A percentile compares a stretch with the other conserved stretches of the same genome.
These are phyloP conservation scores for Terebella lapidaria DNA, from an alignment of 2,888 invertebrate species.

Conservation along the genomic window DNA sequence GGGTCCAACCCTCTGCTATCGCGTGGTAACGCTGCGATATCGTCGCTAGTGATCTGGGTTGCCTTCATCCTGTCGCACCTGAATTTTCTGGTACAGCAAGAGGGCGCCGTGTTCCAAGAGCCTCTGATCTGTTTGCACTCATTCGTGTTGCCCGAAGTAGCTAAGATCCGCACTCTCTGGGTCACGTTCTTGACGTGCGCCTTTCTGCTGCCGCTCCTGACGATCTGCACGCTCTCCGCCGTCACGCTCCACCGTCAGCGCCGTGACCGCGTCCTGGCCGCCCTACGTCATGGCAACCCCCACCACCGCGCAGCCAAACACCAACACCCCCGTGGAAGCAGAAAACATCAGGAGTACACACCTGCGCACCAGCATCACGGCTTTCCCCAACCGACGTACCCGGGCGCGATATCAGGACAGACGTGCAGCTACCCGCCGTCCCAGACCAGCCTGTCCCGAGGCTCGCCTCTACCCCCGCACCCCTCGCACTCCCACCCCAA, in stretches of 20 bases:
- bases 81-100: slow-evolving; percentile 21
- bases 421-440: background rate
- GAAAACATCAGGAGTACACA: background rate
- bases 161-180: slow-evolving; percentile 23
- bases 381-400: background rate
- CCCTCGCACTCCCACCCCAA: background rate
- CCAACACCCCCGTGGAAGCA: background rate
- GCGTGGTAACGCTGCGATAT: slow-evolving; percentile 19
- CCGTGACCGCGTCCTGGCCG: background rate
- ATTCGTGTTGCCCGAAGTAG: slow-evolving; percentile 9
- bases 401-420: background rate
- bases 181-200: slow-evolving; percentile 27
- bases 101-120: slow-evolving; percentile 24
- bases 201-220: slow-evolving; percentile 23
- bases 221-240: slow-evolving; percentile 23
- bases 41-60: slow-evolving; percentile 23
- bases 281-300: background rate
- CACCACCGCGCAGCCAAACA: background rate
- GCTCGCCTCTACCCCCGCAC: background rate
- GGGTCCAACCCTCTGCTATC: slow-evolving; percentile 1
- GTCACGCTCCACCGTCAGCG: slow-evolving; percentile 15
- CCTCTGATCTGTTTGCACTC: slow-evolving; percentile 23
- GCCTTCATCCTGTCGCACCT: slow-evolving; percentile 24
- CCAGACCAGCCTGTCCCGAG: background rate
- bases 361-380: background rate